These are phyloP conservation scores for Chymomyza fuscimana DNA, from an alignment of 2,888 invertebrate species.

Conservation along the genomic window DNA sequence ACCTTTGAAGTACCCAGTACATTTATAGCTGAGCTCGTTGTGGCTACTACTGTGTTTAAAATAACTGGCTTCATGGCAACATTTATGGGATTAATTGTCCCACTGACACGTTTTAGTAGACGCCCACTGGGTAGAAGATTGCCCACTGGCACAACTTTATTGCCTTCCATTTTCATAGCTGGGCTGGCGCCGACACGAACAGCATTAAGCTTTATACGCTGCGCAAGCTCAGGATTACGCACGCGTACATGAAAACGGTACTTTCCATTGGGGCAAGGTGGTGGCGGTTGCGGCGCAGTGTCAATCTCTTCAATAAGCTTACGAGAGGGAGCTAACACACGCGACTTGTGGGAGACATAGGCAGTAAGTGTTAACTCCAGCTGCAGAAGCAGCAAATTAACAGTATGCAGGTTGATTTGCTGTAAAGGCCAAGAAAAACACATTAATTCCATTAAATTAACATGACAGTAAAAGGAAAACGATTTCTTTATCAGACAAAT, in stretches of 20 bases:
- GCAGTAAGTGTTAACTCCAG: conserved; percentile 87
- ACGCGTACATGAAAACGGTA: conserved; percentile 83
- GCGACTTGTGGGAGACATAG: conserved; percentile 90
- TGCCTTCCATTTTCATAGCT: conserved; percentile 79
- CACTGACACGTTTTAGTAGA: conserved; percentile 65
- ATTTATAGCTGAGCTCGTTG: conserved; percentile 31
- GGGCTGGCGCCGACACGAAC: conserved; percentile 80
- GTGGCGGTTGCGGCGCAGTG: conserved; percentile 82
- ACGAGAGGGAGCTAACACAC: conserved; percentile 86
- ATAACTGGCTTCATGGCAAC: conserved; percentile 59
- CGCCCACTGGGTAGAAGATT: conserved; percentile 58
- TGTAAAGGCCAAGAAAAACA: conserved; percentile 65
- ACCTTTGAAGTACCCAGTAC: conserved; percentile 50
- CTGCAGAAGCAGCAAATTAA: conserved; percentile 85
- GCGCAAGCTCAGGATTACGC: conserved; percentile 78
- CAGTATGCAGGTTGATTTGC: conserved; percentile 84
- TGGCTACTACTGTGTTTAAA: conserved; percentile 48
- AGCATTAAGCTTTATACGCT: conserved; percentile 67
- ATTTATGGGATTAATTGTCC: conserved; percentile 72
- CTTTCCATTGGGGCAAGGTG: conserved; percentile 84
- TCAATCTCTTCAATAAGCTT: conserved; percentile 87
- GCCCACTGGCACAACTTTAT: conserved; percentile 76
- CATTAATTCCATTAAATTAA: conserved; percentile 7
- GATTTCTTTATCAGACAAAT: conserved; percentile 76
- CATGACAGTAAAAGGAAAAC: background rate